A percentile compares a stretch with the other conserved stretches of the same genome.
Evolutionary conservation across 2,888 invertebrate species (phyloP).

Genomic region (Napeogenes inachia): DNA sequence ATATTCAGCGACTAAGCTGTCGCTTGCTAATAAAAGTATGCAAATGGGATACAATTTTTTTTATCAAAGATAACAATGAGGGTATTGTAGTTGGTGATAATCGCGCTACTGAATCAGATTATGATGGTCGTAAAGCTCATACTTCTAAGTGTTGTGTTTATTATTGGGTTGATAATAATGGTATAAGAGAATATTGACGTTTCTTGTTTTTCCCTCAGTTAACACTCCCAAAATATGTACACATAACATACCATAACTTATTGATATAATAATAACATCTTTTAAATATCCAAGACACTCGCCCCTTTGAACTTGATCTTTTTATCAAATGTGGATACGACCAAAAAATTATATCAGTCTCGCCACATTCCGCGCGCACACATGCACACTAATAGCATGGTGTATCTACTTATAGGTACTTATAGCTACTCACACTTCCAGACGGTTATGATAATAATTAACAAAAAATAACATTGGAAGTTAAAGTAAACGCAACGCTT

Average conservation of each 20-base stretch:
- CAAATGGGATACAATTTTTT: slow-evolving; percentile 62
- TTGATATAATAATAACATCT: not conserved
- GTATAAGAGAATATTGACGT: slow-evolving; percentile 2
- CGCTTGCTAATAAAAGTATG: slow-evolving; percentile 49
- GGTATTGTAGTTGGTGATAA: slow-evolving; percentile 43
- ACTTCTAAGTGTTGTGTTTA: slow-evolving; percentile 19
- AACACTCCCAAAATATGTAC: too few relatives aligned
- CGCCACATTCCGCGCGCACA: slow-evolving; percentile 60
- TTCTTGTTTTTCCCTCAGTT: not conserved
- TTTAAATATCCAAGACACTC: slow-evolving; percentile 41
- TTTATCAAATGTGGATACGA: slow-evolving; percentile 64
- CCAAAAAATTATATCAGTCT: slow-evolving; percentile 63
- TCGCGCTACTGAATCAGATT: slow-evolving; percentile 58
- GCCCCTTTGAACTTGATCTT: slow-evolving; percentile 74
- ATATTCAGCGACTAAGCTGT: slow-evolving; percentile 26
- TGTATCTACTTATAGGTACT: not conserved
- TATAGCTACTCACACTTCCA: not conserved
- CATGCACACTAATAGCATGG: slow-evolving; percentile 30
- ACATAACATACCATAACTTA: too few relatives aligned
- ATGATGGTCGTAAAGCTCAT: slow-evolving; percentile 53
- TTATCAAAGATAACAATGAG: slow-evolving; percentile 45
- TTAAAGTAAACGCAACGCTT: too few relatives aligned
- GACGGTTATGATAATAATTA: not conserved
- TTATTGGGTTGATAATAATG: not conserved
- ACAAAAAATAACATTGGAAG: not conserved